Evolutionary conservation across 2,888 invertebrate species (phyloP).

Genomic region (Abscondita cerata): DNA sequence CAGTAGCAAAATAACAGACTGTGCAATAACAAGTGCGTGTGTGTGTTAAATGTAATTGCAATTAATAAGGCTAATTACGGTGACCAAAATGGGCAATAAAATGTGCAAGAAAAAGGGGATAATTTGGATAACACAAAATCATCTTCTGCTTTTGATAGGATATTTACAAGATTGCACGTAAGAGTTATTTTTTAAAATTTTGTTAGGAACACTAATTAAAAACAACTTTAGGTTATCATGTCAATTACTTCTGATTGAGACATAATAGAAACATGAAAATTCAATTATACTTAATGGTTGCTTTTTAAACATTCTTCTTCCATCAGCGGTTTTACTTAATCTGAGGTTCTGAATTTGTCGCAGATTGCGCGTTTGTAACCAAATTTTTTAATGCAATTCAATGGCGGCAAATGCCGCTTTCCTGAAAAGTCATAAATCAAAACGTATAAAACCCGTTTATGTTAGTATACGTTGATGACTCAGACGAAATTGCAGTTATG

Average conservation of each 20-base stretch:
- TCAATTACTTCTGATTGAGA: not conserved
- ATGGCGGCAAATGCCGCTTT: too few relatives aligned
- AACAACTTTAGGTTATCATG: not conserved
- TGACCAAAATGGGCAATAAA: constrained; percentile 52
- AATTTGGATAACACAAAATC: constrained; percentile 45
- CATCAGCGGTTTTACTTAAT: too few relatives aligned
- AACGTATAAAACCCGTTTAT: too few relatives aligned
- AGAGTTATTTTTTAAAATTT: constrained; percentile 38
- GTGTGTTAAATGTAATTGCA: constrained; percentile 13
- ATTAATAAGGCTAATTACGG: constrained; percentile 13
- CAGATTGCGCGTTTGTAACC: too few relatives aligned
- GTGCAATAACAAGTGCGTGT: constrained; percentile 27
- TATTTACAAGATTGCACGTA: constrained; percentile 55
- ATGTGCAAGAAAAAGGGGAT: constrained; percentile 55
- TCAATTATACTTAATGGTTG: not conserved
- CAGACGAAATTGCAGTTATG: too few relatives aligned
- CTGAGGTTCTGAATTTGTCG: too few relatives aligned
- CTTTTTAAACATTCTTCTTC: too few relatives aligned
- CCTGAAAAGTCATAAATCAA: too few relatives aligned
- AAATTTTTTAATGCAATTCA: too few relatives aligned
- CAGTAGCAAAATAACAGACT: constrained; percentile 31
- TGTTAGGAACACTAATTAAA: too few relatives aligned
- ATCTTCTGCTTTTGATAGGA: constrained; percentile 52
- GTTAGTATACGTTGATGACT: too few relatives aligned
- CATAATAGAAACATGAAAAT: constrained; percentile 3